Evolutionary conservation across 1,140 invertebrate genomes (phyloP), one percentile per base, ranked within the genome.

Genomic region (Drosophila nigromelanica): DNA sequence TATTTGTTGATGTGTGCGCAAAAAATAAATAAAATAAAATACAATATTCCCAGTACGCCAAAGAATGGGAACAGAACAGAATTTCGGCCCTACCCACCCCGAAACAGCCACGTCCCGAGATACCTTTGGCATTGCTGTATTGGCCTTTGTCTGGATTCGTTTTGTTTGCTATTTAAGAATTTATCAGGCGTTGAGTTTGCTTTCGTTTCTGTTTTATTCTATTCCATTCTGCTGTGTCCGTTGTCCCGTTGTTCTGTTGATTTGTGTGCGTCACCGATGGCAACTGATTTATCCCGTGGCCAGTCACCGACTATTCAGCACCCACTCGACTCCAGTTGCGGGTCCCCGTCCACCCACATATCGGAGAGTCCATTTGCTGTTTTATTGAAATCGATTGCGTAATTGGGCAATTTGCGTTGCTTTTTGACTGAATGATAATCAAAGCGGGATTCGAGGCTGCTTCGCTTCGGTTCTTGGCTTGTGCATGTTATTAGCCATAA

Each of bases 351-450:
- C 52, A 50, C 11, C 37, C 37, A 11, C 7, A 43, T 48, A 39
- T 43, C 11, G 5, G 43, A 42, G 48, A 51, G 42, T 75, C 50
- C 59, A 61, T 15, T 14, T 59, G 40, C 56, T 56, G 43, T 74
- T 81, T 74, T 64, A 82, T 66, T 82, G 69, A 69, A 81, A 81
- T 81, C 81, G 79, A 78, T 81, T 82, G 69, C 58, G 60, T 82
- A 82, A 82, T 82, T 82, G 79, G 66, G 50, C 75, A 82, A 80
- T 80, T 80, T 80, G 71, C 50, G 58, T 12, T 42, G 71, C 55
- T 66, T 66, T 47, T 47, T 56, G 51, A 30, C 45, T 51, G 37
- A 24, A 7, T 61, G 60, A 62, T 80, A 80, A 72, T 76, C 77
- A 62, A 76, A 62, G 61, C 40, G 40, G 27, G 4, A 27, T 45